phyloP scores from a whole-genome alignment of 2,113 vertebrate genomes.

The Siniperca chuatsi region DNA sequence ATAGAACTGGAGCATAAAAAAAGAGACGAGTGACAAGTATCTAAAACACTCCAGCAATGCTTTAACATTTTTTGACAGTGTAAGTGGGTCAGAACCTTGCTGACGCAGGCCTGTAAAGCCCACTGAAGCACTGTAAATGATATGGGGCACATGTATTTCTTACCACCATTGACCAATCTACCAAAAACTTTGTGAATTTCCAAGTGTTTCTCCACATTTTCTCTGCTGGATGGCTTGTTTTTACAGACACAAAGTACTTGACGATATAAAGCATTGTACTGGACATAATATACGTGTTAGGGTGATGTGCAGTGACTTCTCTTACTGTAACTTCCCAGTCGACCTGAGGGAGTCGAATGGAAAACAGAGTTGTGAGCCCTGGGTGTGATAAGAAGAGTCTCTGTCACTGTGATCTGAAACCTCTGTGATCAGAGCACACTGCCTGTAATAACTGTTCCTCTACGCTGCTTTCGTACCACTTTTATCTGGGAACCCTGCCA shows the following conservation, averaged over 20 bases:
- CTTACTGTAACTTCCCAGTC: conserved; percentile 5
- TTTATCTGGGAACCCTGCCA: conserved; percentile 82
- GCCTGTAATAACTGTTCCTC: conserved; percentile 73
- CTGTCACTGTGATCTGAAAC: conserved; percentile 70
- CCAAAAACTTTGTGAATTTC: not conserved
- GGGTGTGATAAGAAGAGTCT: conserved; percentile 54
- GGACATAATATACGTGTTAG: conserved; percentile 29
- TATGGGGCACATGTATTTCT: not conserved
- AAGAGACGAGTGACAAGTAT: not conserved
- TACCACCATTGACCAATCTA: not conserved
- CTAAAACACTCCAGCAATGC: not conserved
- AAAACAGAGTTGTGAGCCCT: conserved; percentile 48
- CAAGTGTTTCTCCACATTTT: not conserved
- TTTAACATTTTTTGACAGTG: not conserved
- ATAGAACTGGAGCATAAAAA: not conserved
- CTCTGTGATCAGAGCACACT: conserved; percentile 71
- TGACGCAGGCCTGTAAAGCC: not conserved
- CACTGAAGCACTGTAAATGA: not conserved
- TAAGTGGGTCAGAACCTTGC: not conserved
- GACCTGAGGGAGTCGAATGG: conserved; percentile 22
- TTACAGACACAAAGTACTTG: not conserved
- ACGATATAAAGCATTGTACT: conserved; percentile 26
- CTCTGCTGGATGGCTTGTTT: not conserved
- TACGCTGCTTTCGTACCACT: conserved; percentile 68
- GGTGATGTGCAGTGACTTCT: not conserved